These are phyloP conservation scores for Brachynemurus nebulosus DNA, from an alignment of 2,888 invertebrate genomes.

Conservation along the genomic window DNA sequence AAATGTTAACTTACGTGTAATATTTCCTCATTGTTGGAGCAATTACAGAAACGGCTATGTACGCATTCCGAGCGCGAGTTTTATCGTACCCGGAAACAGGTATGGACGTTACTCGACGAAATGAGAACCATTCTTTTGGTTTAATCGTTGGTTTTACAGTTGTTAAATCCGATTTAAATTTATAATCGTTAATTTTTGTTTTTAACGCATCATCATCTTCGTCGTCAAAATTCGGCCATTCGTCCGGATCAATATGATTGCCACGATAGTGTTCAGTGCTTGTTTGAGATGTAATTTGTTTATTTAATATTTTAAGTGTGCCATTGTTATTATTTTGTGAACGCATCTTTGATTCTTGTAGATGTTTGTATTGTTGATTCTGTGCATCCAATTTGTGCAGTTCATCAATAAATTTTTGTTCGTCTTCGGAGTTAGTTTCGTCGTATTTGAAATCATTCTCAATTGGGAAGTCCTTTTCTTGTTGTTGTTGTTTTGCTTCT, in stretches of 20 bases:
- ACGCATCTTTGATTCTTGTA: background rate
- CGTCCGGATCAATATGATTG: background rate
- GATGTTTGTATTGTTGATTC: background rate
- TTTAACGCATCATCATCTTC: background rate
- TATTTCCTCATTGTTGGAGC: conserved; percentile 26
- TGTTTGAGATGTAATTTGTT: conserved; percentile 1
- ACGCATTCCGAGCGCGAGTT: conserved; percentile 27
- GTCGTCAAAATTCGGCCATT: background rate
- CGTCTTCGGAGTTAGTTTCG: background rate
- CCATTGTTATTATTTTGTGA: background rate
- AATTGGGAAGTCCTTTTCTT: too few species aligned
- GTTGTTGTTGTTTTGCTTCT: too few species aligned
- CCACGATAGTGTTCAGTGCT: background rate
- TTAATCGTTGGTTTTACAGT: conserved; percentile 1
- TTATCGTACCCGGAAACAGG: conserved; percentile 24
- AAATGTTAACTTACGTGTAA: conserved; percentile 6
- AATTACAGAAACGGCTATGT: conserved; percentile 32
- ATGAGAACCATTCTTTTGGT: conserved; percentile 23
- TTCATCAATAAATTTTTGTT: conserved; percentile 7
- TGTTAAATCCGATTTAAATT: background rate
- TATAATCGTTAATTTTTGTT: background rate
- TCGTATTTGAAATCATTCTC: conserved; percentile 4
- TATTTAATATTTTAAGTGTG: too few species aligned
- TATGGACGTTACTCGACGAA: conserved; percentile 31
- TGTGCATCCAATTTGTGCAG: background rate